Evolutionary conservation across 2,888 invertebrate genomes (phyloP).

Genomic region (Folsomia candida): DNA sequence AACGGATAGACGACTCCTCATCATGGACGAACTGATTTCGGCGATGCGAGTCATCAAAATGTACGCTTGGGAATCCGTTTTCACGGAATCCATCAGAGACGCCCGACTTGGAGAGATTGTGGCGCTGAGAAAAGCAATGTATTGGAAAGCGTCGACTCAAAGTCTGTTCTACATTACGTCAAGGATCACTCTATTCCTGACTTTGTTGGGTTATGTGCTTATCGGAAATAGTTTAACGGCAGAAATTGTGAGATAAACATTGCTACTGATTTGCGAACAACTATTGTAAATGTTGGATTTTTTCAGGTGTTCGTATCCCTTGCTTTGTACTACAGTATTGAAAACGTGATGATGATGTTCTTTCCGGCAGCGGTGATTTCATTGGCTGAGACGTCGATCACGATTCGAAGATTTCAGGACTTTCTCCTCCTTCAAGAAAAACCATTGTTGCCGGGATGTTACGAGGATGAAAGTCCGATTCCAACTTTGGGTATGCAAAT

Average conservation of each 20-base stretch:
- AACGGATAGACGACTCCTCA: slow-evolving; percentile 83
- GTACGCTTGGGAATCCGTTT: slow-evolving; percentile 75
- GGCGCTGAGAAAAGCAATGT: slow-evolving; percentile 64
- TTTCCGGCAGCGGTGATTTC: slow-evolving; percentile 81
- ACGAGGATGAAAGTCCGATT: neutral
- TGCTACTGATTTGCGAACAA: neutral
- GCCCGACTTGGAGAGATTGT: slow-evolving; percentile 65
- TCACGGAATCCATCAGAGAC: neutral
- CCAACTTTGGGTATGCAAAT: neutral
- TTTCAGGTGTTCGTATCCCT: slow-evolving; percentile 73
- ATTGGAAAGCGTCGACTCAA: slow-evolving; percentile 63
- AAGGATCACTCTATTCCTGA: slow-evolving; percentile 76
- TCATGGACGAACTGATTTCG: slow-evolving; percentile 90
- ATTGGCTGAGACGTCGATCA: slow-evolving; percentile 74
- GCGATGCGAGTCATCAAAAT: slow-evolving; percentile 95
- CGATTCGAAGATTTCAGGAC: slow-evolving; percentile 67
- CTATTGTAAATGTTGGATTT: slow-evolving; percentile 1
- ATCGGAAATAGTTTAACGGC: slow-evolving; percentile 66
- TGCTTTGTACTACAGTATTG: slow-evolving; percentile 79
- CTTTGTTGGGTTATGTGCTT: slow-evolving; percentile 72
- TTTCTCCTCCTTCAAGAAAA: slow-evolving; percentile 26
- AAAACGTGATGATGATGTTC: slow-evolving; percentile 80
- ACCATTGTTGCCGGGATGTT: neutral
- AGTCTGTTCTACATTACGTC: slow-evolving; percentile 71
- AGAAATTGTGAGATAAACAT: slow-evolving; percentile 59